Evolutionary conservation across 2,888 invertebrate genomes (phyloP).

Genomic region (Agriopis marginaria): DNA sequence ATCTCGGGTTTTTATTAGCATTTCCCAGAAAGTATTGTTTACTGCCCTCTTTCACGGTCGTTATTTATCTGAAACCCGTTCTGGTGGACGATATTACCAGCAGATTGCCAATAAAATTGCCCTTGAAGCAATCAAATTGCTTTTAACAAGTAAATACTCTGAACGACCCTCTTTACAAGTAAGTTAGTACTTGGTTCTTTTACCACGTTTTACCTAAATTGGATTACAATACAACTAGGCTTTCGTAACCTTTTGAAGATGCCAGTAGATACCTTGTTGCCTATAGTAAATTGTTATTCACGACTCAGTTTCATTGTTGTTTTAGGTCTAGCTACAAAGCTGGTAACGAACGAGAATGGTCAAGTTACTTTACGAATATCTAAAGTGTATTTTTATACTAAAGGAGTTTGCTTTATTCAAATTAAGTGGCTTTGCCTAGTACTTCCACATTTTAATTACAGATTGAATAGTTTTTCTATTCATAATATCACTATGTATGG

Average conservation of each 20-base stretch:
- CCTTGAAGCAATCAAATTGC: conserved; percentile 36
- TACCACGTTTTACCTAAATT: conserved; percentile 16
- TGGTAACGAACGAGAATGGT: no score
- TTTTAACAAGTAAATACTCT: conserved; percentile 37
- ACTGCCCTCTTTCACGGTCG: conserved; percentile 7
- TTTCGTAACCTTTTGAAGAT: background rate
- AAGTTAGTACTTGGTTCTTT: background rate
- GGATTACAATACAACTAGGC: conserved; percentile 6
- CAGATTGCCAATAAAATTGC: conserved; percentile 40
- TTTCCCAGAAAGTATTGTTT: conserved; percentile 19
- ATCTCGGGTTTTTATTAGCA: conserved; percentile 21
- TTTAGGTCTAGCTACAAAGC: no score
- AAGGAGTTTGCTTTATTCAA: no score
- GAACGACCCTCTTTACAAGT: conserved; percentile 22
- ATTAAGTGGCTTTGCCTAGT: no score
- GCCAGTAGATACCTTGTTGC: background rate
- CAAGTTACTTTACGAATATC: no score
- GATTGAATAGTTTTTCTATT: no score
- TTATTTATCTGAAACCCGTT: conserved; percentile 29
- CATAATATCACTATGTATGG: no score
- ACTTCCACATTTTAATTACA: no score
- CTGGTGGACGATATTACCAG: conserved; percentile 8
- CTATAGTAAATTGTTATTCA: conserved; percentile 15
- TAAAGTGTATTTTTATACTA: no score
- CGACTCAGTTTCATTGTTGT: conserved; percentile 1